Percentiles rank a stretch among this genome's conserved stretches.
These are phyloP conservation scores for Erynnis tages DNA, from an alignment of 2,888 invertebrate genomes.

Conservation along the genomic window DNA sequence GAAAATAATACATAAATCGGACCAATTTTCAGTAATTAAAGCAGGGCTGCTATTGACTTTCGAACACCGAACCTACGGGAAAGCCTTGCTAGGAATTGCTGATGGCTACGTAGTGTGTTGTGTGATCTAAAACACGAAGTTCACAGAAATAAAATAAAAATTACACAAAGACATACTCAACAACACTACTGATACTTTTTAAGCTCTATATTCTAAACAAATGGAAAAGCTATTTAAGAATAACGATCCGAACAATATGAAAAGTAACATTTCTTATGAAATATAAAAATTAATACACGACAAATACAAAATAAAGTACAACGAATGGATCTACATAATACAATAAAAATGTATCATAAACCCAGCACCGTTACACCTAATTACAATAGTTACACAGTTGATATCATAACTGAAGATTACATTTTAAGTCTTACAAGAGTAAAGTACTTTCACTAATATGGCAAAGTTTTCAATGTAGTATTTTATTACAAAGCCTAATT, in stretches of 20 bases:
- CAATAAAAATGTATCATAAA: conserved; percentile 72
- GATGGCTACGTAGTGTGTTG: conserved; percentile 33
- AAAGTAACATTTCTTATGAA: conserved; percentile 59
- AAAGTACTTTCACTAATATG: conserved; percentile 80
- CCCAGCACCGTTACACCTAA: conserved; percentile 79
- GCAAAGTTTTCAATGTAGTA: conserved; percentile 82
- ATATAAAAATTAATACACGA: conserved; percentile 66
- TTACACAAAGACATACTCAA: conserved; percentile 30
- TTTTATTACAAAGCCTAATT: conserved; percentile 66
- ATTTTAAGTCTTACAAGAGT: conserved; percentile 73
- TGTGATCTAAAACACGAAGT: conserved; percentile 31
- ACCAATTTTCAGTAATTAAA: no score
- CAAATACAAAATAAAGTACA: conserved; percentile 69
- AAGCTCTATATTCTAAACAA: conserved; percentile 38
- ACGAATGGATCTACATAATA: conserved; percentile 72
- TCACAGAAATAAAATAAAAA: conserved; percentile 10
- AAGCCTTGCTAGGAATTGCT: conserved; percentile 30
- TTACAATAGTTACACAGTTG: conserved; percentile 75
- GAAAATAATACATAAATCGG: no score
- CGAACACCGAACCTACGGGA: conserved; percentile 7
- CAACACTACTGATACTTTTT: conserved; percentile 33
- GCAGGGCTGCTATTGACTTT: no score
- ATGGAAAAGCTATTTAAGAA: conserved; percentile 45
- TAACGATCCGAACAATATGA: conserved; percentile 74
- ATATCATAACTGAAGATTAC: conserved; percentile 65